phyloP scores from a whole-genome alignment of 2,888 invertebrate species.

The Caradrina kadenii region DNA sequence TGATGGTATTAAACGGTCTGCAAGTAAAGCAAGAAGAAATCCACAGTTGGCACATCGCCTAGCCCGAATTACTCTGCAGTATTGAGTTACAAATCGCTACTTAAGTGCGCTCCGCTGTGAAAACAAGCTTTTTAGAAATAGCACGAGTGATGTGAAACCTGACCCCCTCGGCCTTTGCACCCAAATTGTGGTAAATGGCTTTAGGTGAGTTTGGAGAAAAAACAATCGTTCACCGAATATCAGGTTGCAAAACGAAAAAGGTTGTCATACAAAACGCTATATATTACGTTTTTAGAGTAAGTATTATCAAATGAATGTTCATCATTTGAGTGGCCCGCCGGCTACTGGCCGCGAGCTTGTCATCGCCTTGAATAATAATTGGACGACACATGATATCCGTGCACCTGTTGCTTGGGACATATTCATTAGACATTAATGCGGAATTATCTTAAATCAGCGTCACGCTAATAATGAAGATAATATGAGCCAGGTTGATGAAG shows the following conservation, averaged over 20 bases:
- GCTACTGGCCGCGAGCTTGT: constrained; percentile 65
- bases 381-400: constrained; percentile 71
- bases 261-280: constrained; percentile 66
- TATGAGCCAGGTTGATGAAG: constrained; percentile 12
- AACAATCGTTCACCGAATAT: constrained; percentile 78
- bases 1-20: constrained; percentile 46
- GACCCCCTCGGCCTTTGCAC: constrained; percentile 85
- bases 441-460: constrained; percentile 61
- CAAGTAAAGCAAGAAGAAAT: constrained; percentile 61
- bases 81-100: constrained; percentile 84
- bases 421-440: constrained; percentile 62
- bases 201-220: constrained; percentile 86
- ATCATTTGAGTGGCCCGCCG: constrained; percentile 54
- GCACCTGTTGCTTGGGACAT: constrained; percentile 69
- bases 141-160: constrained; percentile 80
- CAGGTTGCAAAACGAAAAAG: constrained; percentile 68
- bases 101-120: constrained; percentile 87
- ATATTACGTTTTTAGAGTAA: constrained; percentile 61
- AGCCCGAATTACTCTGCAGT: constrained; percentile 77
- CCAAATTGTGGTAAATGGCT: constrained; percentile 86
- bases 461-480: constrained; percentile 54
- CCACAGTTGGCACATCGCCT: constrained; percentile 84
- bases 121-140: constrained; percentile 90
- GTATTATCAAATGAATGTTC: constrained; percentile 63
- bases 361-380: constrained; percentile 74